These are phyloP conservation scores for Zhengitettix transpicula DNA, from an alignment of 2,888 invertebrate genomes.

Conservation along the genomic window DNA sequence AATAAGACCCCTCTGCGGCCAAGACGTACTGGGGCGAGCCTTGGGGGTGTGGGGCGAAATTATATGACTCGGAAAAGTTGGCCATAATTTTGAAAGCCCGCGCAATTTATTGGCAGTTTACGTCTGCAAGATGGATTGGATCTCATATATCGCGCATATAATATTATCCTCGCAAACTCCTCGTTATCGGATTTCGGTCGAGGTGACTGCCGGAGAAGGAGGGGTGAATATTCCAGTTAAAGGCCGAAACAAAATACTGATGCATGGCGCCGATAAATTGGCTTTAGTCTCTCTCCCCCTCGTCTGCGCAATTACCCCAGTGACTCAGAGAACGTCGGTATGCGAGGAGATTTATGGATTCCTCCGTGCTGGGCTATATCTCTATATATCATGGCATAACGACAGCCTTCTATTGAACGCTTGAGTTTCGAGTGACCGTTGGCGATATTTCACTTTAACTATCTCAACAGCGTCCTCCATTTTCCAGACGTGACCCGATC, in stretches of 20 bases:
- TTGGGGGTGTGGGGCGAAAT: constrained; percentile 1
- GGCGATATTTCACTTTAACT: no score
- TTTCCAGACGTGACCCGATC: no score
- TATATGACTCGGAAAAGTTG: constrained; percentile 9
- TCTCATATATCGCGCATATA: constrained; percentile 2
- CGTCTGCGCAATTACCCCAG: background rate
- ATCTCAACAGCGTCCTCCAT: no score
- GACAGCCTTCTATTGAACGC: no score
- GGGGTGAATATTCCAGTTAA: background rate
- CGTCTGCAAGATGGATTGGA: constrained; percentile 6
- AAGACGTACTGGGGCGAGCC: background rate
- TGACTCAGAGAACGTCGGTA: background rate
- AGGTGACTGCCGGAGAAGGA: background rate
- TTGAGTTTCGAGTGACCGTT: no score
- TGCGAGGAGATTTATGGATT: no score
- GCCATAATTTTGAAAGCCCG: constrained; percentile 8
- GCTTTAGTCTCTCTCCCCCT: background rate
- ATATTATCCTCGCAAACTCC: background rate
- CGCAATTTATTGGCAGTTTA: constrained; percentile 11
- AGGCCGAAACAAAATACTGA: background rate
- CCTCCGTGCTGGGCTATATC: no score
- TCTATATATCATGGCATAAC: no score
- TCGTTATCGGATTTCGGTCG: background rate
- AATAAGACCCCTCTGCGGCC: constrained; percentile 4
- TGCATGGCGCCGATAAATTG: background rate